phyloP scores from a whole-genome alignment of 2,113 vertebrate genomes.

The Rhipidura dahli region DNA sequence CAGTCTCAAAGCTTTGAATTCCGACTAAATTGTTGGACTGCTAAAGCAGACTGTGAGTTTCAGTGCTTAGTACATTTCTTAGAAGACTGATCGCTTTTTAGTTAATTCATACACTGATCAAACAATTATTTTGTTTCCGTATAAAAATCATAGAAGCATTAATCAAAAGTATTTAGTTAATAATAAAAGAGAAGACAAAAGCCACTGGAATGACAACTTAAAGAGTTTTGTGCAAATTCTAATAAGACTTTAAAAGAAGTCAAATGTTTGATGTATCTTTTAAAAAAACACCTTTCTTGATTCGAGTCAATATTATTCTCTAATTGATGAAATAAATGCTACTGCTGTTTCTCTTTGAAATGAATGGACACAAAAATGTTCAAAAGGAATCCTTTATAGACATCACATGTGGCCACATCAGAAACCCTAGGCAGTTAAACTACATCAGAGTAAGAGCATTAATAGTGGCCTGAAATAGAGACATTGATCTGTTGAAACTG shows the following conservation, averaged over 20 bases:
- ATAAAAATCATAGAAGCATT: conserved; percentile 1
- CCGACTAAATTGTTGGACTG: background rate
- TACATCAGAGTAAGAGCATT: background rate
- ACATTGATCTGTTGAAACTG: background rate
- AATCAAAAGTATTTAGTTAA: conserved; percentile 48
- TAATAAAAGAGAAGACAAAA: conserved; percentile 59
- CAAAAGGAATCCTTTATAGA: conserved; percentile 45
- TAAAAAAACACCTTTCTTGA: conserved; percentile 14
- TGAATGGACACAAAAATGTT: conserved; percentile 37
- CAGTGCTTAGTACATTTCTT: background rate
- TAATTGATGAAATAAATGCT: conserved; percentile 50
- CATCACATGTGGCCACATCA: conserved; percentile 6
- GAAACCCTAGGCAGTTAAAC: conserved; percentile 29
- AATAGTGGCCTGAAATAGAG: background rate
- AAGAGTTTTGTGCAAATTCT: background rate
- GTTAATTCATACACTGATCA: conserved; percentile 33
- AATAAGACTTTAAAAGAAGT: background rate
- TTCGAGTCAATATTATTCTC: conserved; percentile 42
- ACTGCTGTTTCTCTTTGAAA: conserved; percentile 40
- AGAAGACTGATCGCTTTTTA: background rate
- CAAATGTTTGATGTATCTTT: conserved; percentile 40
- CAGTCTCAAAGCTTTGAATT: background rate
- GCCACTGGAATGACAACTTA: background rate
- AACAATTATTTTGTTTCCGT: conserved; percentile 20
- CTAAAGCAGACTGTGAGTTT: background rate